Percentiles rank a stretch among this genome's conserved stretches.
Evolutionary conservation across 2,113 vertebrate genomes (phyloP).

Genomic region (Vimba vimba): DNA sequence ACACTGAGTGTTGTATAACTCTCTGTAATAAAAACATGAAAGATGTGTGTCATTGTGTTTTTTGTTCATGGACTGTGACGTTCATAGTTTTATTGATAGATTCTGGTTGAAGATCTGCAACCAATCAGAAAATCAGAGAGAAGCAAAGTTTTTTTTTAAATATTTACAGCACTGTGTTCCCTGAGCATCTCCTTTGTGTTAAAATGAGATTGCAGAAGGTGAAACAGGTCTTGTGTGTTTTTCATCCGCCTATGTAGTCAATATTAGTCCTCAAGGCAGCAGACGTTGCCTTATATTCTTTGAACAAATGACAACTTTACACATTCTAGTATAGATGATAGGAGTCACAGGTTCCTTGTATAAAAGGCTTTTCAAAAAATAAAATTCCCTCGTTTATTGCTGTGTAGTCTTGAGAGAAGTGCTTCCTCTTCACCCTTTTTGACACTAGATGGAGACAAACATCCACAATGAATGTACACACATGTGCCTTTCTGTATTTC

Average conservation of each 20-base stretch:
- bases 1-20: neutral
- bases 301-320: neutral
- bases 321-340: neutral
- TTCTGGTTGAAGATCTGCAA: neutral
- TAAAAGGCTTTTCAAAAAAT: neutral
- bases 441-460: constrained; percentile 54
- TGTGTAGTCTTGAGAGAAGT: neutral
- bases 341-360: neutral
- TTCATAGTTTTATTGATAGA: neutral
- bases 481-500: neutral
- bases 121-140: neutral
- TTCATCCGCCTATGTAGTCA: neutral
- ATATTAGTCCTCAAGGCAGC: neutral
- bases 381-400: neutral
- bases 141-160: neutral
- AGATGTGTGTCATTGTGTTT: neutral
- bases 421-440: neutral
- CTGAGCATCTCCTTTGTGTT: neutral
- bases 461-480: neutral
- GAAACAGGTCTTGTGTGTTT: neutral
- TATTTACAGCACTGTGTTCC: neutral
- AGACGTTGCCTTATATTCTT: neutral
- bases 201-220: neutral
- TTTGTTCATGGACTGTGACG: neutral
- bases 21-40: neutral